Conservation (phyloP, 2,888 invertebrate genomes). For the Neoascia interrupta region DNA sequence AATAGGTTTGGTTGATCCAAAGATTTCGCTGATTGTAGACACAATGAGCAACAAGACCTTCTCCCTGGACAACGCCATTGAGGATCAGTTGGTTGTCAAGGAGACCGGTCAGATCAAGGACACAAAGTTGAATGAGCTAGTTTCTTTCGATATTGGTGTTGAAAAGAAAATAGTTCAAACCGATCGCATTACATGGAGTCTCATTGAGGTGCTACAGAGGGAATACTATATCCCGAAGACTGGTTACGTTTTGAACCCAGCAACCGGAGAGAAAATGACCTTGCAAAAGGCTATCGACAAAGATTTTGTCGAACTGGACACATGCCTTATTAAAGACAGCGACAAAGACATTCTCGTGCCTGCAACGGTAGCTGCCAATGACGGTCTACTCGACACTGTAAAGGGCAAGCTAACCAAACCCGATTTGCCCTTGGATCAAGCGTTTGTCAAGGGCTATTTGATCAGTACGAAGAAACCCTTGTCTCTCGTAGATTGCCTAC, state of each 20-base stretch:
- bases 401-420: slow-evolving; percentile 86
- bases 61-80: slow-evolving; percentile 87
- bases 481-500: slow-evolving; percentile 90
- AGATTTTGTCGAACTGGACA: slow-evolving; percentile 86
- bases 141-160: slow-evolving; percentile 87
- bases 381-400: slow-evolving; percentile 85
- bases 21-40: slow-evolving; percentile 90
- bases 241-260: slow-evolving; percentile 88
- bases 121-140: slow-evolving; percentile 85
- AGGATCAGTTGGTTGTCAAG: slow-evolving; percentile 84
- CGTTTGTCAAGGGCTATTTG: slow-evolving; percentile 89
- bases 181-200: slow-evolving; percentile 85
- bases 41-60: slow-evolving; percentile 86
- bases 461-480: slow-evolving; percentile 89
- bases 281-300: slow-evolving; percentile 87
- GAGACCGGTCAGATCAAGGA: slow-evolving; percentile 87
- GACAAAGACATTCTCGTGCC: slow-evolving; percentile 84
- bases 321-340: slow-evolving; percentile 87
- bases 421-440: slow-evolving; percentile 87
- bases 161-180: slow-evolving; percentile 86
- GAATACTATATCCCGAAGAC: slow-evolving; percentile 88
- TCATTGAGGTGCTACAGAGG: slow-evolving; percentile 87
- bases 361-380: slow-evolving; percentile 85
- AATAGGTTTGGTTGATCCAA: slow-evolving; percentile 89
- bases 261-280: slow-evolving; percentile 86